phyloP scores from a whole-genome alignment of 2,888 invertebrate species.

The Aspidiotus rigidus region DNA sequence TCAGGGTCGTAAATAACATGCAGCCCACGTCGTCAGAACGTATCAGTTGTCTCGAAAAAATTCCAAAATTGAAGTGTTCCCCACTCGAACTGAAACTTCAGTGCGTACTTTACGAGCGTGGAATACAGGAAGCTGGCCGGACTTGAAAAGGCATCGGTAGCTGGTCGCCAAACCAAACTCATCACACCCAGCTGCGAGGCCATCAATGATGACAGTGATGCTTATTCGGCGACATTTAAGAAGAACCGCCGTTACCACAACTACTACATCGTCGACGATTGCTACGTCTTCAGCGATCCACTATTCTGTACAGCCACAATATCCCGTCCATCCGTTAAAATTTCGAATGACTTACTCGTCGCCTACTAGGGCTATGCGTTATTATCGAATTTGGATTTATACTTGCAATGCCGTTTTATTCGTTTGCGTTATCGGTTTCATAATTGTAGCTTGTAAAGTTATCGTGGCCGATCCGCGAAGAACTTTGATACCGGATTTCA shows the following conservation, averaged over 20 bases:
- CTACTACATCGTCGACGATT: conserved; percentile 48
- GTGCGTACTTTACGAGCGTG: too few relatives aligned
- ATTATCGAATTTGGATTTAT: conserved; percentile 86
- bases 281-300: conserved; percentile 42
- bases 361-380: conserved; percentile 53
- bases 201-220: conserved; percentile 37
- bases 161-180: conserved; percentile 22
- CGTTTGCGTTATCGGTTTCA: conserved; percentile 60
- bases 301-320: conserved; percentile 44
- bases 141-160: conserved; percentile 18
- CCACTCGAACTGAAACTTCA: too few relatives aligned
- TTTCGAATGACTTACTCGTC: conserved; percentile 39
- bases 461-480: conserved; percentile 58
- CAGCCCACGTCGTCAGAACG: too few relatives aligned
- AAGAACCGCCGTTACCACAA: conserved; percentile 38
- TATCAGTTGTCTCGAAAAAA: too few relatives aligned
- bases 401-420: conserved; percentile 81
- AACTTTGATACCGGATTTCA: conserved; percentile 61
- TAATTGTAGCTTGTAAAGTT: conserved; percentile 41
- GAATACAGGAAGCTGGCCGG: conserved; percentile 22
- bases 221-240: conserved; percentile 36
- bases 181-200: conserved; percentile 27
- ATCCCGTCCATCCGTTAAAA: conserved; percentile 24
- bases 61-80: too few relatives aligned
- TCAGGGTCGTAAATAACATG: too few relatives aligned